These are phyloP conservation scores for Corythoichthys haematopterus DNA, from an alignment of 2,113 vertebrate species.

Conservation along the genomic window DNA sequence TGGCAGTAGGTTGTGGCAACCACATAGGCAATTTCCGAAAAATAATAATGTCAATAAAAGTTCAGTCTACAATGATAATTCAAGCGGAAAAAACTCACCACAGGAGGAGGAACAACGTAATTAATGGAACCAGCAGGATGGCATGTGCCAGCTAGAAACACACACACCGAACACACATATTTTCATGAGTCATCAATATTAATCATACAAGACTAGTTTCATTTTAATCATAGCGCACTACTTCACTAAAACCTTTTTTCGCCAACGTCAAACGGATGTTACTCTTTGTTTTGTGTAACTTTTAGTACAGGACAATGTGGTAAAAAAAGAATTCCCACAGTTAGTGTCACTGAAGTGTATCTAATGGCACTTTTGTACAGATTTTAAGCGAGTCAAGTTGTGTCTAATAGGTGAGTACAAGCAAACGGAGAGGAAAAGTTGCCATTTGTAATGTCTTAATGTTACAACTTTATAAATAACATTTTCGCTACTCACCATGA, in stretches of 20 bases:
- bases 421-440: too few species aligned
- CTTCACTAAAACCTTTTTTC: too few species aligned
- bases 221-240: too few species aligned
- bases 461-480: too few species aligned
- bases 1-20: neutral
- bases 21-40: neutral
- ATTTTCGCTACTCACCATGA: too few species aligned
- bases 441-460: too few species aligned
- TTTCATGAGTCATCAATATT: neutral
- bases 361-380: too few species aligned
- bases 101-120: slow-evolving; percentile 29
- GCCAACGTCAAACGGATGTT: neutral
- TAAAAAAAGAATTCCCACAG: too few species aligned
- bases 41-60: neutral
- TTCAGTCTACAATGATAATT: neutral
- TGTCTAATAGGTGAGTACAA: too few species aligned
- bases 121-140: slow-evolving; percentile 81
- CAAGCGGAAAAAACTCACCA: slow-evolving; percentile 61
- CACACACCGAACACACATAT: neutral
- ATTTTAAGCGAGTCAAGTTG: neutral
- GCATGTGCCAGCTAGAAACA: slow-evolving; percentile 79
- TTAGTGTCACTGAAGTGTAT: too few species aligned
- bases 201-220: neutral
- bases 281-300: neutral
- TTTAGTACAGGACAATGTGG: too few species aligned